Evolutionary conservation across 2,113 vertebrate species (phyloP), one percentile per base, ranked within the genome.

Genomic region (Sula dactylatra): DNA sequence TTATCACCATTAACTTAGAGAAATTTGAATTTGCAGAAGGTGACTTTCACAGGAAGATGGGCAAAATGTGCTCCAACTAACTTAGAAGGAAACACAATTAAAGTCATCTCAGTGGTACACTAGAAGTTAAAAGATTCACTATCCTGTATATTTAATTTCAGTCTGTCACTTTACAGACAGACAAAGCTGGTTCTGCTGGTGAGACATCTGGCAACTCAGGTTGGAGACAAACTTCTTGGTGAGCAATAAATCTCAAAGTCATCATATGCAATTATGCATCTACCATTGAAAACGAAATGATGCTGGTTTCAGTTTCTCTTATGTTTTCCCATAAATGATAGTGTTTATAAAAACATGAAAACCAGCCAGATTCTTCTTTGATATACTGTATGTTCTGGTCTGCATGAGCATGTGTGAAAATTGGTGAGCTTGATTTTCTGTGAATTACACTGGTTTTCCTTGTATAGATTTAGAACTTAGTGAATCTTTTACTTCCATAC

Each of bases 401-500:
- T 36, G 16, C 67, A 3, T 80, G 64, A 96, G 45, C 17, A 78
- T 45, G 4, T 83, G 73, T 95, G 87, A 93, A 95, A 96, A 95
- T 21, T 54, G 26, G 61, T 81, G 72, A 92, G 42, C 69, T 72
- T 86, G 42, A 69, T 97, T 96, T 97, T 82, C 78, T 90, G 65
- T 91, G 72, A 94, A 92, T 92, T 56, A 55, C 71, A 81, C 17
- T 84, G 21, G 26, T 91, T 94, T 86, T 59, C 49, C 61, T 65
- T 80, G 38, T 70, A 36, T 6, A 88, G 55, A 93, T 83, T 77
- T 89, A 34, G 29, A 97, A 58, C 64, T 71, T 84, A 38, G 45
- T 58, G 40, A 88, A 91, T 93, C 52, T 95, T 91, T 94, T 82
- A 70, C 90, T 97, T 95, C 78, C 24, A 7, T 40, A 90, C 91